Base-by-base conservation (phyloP, 1,140 invertebrate species). In the Akabosia matsudoensis region DNA sequence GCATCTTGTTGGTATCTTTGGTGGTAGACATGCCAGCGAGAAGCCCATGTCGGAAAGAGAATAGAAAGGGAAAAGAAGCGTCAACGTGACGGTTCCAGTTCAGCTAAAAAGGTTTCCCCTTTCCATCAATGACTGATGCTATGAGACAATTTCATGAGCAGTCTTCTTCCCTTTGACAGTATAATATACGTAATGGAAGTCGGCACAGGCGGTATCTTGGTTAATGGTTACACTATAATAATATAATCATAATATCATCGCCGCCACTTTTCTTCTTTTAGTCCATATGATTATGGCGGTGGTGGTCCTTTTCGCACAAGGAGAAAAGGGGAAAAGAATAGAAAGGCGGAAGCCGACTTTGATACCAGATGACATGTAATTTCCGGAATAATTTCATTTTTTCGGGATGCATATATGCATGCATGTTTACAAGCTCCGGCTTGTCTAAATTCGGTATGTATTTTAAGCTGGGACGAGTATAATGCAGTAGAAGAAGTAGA, bases 61-160 rank as follows among this genome's bases (percentile, higher is more conserved):
- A 61, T 14, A 24, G 54, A 61, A 24, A 61, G 54, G 24, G 54
- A 24, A 51, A 61, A 61, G 54, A 61, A 14, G 54, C 54, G 54
- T 61, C 54, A 61, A 61, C 54, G 24, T 61, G 54, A 61, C 54
- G 54, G 54, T 61, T 61, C 54, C 54, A 61, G 54, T 61, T 61
- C 54, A 61, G 24, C 54, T 61, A 61, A 61, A 61, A 61, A 22
- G 54, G 14, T 61, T 61, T 61, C 24, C 54, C 54, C 54, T 22
- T 14, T 61, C 54, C 24, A 61, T 61, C 54, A 61, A 61, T 14
- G 54, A 22, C 13, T 14, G 54, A 61, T 61, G 24, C 24, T 13
- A 61, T 61, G 54, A 13, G 54, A 61, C 54, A 61, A 61, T 61
- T 61, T 61, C 54, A n/a, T 24, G 54, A 61, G 54, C 14, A 61